Conservation (phyloP, 2,797 vertebrate genomes). For the Dicrostonyx torquatus region DNA sequence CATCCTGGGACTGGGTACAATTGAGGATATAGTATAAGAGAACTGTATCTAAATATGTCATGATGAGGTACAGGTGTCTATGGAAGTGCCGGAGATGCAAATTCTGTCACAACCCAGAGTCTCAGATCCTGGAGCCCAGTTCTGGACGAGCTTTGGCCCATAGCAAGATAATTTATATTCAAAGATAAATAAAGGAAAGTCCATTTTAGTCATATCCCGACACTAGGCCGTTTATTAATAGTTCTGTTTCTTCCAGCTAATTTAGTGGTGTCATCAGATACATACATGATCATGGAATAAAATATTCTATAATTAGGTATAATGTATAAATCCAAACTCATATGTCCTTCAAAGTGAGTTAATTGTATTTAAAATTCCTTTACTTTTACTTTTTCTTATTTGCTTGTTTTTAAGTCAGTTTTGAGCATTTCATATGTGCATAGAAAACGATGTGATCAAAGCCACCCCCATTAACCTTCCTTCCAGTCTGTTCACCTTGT, state of each 20-base stretch:
- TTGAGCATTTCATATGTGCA: background rate
- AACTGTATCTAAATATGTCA: too few species aligned
- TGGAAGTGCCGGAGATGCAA: background rate
- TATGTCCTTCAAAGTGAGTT: background rate
- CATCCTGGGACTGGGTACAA: background rate
- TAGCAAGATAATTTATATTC: background rate
- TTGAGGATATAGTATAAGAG: background rate
- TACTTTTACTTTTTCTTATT: background rate
- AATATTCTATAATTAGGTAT: background rate
- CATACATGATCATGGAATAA: background rate
- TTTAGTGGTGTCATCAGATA: background rate
- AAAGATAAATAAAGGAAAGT: background rate
- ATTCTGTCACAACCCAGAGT: background rate
- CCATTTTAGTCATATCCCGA: background rate
- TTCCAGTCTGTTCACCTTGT: background rate
- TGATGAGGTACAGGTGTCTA: background rate
- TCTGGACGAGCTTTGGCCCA: background rate
- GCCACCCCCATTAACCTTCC: background rate
- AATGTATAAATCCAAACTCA: background rate
- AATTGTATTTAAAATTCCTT: background rate
- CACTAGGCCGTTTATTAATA: background rate
- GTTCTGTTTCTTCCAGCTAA: background rate
- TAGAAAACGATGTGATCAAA: background rate
- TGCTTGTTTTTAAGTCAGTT: background rate
- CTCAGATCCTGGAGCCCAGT: background rate